A percentile compares a stretch with the other conserved stretches of the same genome.
These are phyloP conservation scores for Urosaurus nigricauda DNA, from an alignment of 2,797 vertebrate genomes.

Conservation along the genomic window DNA sequence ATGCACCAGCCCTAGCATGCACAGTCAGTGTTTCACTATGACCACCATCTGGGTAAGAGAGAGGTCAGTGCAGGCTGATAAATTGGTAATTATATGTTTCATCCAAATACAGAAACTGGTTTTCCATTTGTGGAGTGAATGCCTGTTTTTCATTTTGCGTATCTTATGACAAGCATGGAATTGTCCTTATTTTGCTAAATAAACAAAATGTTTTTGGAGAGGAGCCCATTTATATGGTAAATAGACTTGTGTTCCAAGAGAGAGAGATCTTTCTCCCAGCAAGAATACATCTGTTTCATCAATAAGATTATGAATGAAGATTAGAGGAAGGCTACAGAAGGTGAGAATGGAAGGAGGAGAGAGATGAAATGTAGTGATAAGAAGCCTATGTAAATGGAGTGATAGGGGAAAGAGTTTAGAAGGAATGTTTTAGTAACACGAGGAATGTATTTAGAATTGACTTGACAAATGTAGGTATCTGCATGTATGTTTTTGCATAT, in stretches of 20 bases:
- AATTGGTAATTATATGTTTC: background rate
- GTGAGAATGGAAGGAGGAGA: too few relatives aligned
- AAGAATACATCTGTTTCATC: background rate
- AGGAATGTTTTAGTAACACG: too few relatives aligned
- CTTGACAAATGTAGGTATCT: too few relatives aligned
- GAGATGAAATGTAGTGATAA: too few relatives aligned
- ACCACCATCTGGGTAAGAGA: background rate
- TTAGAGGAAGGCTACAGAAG: too few relatives aligned
- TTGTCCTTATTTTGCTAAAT: slow-evolving; percentile 22
- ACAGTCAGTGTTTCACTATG: background rate
- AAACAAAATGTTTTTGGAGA: slow-evolving; percentile 16
- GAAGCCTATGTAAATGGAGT: too few relatives aligned
- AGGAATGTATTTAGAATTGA: too few relatives aligned
- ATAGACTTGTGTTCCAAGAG: background rate
- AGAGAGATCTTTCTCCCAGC: background rate
- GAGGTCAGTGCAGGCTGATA: background rate
- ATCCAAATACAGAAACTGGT: background rate
- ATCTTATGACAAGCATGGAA: slow-evolving; percentile 4
- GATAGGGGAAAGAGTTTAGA: too few relatives aligned
- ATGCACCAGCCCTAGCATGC: background rate
- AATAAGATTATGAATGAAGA: background rate
- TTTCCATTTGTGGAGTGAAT: background rate
- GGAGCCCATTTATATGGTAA: background rate
- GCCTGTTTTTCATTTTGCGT: background rate
- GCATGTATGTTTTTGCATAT: too few relatives aligned